These are phyloP conservation scores for Thaumatotibia leucotreta DNA, from an alignment of 1,140 invertebrate species.

Conservation along the genomic window DNA sequence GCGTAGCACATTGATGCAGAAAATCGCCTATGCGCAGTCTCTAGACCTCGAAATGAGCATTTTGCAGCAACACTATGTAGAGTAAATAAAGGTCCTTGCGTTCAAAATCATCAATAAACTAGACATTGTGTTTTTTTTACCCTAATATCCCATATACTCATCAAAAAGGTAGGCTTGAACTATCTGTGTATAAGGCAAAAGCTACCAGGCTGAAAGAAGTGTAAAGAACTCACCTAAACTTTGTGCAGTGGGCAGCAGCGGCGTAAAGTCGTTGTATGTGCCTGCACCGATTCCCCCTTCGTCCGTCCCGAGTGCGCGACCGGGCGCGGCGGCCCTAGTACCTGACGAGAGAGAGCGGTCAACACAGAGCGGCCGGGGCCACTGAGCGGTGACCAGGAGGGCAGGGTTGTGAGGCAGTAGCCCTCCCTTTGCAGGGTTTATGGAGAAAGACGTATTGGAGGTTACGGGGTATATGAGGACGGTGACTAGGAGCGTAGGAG, in stretches of 20 bases:
- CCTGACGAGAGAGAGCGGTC: conserved; percentile 61
- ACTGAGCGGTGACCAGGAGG: conserved; percentile 32
- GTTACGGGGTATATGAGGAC: background rate
- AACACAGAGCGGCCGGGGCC: conserved; percentile 39
- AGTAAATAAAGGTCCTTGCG: too few relatives aligned
- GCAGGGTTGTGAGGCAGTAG: background rate
- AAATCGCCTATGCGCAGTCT: too few relatives aligned
- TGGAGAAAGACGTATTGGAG: background rate
- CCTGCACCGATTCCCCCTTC: conserved; percentile 64
- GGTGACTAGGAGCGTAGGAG: background rate
- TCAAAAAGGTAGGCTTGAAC: too few relatives aligned
- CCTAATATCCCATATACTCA: too few relatives aligned
- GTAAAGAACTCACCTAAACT: conserved; percentile 49
- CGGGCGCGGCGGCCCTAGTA: conserved; percentile 71
- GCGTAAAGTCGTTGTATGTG: conserved; percentile 40
- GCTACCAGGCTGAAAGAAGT: background rate
- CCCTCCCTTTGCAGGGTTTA: background rate
- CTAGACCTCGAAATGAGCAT: too few relatives aligned
- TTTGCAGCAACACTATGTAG: too few relatives aligned
- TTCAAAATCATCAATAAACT: too few relatives aligned
- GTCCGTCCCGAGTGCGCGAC: conserved; percentile 65
- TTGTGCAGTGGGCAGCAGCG: conserved; percentile 52
- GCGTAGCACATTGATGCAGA: too few relatives aligned
- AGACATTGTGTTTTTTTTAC: too few relatives aligned
- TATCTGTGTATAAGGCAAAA: too few relatives aligned